These are phyloP conservation scores for Drosophila biarmipes DNA, from an alignment of 1,140 invertebrate species.

Conservation along the genomic window DNA sequence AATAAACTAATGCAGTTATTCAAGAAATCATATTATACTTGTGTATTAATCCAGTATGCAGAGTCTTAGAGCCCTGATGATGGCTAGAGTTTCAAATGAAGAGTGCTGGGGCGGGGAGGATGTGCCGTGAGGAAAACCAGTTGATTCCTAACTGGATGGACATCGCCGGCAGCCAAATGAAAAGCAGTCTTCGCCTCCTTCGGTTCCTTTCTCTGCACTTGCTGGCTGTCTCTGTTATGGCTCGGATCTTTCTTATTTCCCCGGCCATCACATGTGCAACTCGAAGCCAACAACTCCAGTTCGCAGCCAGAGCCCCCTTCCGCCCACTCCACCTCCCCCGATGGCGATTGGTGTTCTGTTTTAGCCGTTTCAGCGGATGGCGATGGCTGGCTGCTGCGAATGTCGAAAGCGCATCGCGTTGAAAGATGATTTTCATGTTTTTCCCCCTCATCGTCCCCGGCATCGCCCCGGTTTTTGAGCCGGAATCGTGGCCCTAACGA, in stretches of 20 bases:
- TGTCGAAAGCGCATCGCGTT: constrained; percentile 64
- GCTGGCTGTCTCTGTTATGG: constrained; percentile 29
- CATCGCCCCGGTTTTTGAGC: constrained; percentile 18
- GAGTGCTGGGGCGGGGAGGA: neutral
- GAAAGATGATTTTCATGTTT: constrained; percentile 84
- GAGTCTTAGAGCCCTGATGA: neutral
- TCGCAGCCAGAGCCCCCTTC: constrained; percentile 2
- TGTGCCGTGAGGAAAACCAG: constrained; percentile 59
- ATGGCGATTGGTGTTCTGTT: constrained; percentile 42
- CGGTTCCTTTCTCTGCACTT: constrained; percentile 61
- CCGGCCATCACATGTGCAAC: constrained; percentile 37
- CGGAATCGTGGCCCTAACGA: constrained; percentile 65
- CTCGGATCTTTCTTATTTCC: constrained; percentile 7
- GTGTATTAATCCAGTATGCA: neutral
- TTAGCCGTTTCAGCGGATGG: constrained; percentile 8
- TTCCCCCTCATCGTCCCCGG: constrained; percentile 29
- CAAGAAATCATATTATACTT: neutral
- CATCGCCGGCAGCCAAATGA: constrained; percentile 62
- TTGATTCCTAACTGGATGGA: constrained; percentile 47
- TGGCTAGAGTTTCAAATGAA: neutral
- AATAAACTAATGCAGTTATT: no score
- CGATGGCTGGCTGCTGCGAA: constrained; percentile 25
- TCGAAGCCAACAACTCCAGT: constrained; percentile 9
- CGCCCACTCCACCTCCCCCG: constrained; percentile 44
- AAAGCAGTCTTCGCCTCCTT: constrained; percentile 56